phyloP scores from a whole-genome alignment of 2,797 vertebrate species.

The Oreortyx pictus region DNA sequence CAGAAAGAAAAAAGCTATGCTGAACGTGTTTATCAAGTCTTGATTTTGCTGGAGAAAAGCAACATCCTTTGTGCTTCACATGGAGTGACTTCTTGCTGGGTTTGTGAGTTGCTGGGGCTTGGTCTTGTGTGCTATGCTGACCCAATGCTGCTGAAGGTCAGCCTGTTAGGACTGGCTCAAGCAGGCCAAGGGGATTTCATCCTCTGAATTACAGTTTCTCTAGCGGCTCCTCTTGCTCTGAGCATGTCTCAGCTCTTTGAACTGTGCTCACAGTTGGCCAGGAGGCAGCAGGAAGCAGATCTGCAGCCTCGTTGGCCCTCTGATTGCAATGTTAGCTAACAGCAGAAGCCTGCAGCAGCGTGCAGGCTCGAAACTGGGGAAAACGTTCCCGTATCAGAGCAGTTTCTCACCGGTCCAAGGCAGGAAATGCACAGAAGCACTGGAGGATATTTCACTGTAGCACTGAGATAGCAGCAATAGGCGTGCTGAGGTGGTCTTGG shows the following conservation, averaged over 20 bases:
- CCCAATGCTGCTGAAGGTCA: not conserved
- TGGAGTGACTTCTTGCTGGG: not conserved
- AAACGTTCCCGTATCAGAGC: not conserved
- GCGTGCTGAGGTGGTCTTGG: not conserved
- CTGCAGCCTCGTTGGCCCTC: not conserved
- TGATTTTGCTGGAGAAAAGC: not conserved
- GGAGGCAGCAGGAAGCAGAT: not conserved
- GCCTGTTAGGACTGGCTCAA: not conserved
- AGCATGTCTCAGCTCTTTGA: not conserved
- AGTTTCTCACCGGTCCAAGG: accelerated
- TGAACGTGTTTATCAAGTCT: not conserved
- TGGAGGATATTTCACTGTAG: not conserved
- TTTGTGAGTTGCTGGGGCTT: not conserved
- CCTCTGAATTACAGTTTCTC: not conserved
- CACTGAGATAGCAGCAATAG: not conserved
- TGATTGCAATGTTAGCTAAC: not conserved
- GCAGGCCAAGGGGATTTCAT: not conserved
- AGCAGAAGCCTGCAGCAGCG: not conserved
- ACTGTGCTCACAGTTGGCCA: not conserved
- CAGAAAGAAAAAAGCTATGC: not conserved
- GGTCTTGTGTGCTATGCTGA: accelerated
- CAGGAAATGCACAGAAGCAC: not conserved
- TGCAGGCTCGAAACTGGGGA: not conserved
- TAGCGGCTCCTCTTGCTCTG: not conserved
- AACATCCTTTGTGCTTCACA: not conserved